These are phyloP conservation scores for Phrynocephalus guinanensis DNA, from an alignment of 2,797 vertebrate species.

Conservation along the genomic window DNA sequence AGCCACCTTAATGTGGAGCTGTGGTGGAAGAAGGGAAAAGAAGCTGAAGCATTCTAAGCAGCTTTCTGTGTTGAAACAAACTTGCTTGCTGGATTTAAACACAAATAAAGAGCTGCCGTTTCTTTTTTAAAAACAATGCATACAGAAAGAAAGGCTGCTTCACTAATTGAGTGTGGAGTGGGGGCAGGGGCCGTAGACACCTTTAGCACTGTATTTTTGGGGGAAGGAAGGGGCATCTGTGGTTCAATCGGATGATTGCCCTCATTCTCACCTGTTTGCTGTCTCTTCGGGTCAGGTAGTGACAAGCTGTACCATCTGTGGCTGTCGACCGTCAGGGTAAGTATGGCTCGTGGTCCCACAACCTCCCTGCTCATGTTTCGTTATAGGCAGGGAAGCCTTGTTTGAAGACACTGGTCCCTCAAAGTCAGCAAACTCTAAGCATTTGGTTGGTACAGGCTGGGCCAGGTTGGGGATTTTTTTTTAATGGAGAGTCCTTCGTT, in stretches of 20 bases:
- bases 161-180: neutral
- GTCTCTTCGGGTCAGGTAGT: constrained; percentile 81
- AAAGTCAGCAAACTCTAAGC: neutral
- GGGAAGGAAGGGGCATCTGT: too few species aligned
- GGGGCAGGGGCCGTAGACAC: too few species aligned
- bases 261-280: neutral
- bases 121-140: neutral
- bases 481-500: neutral
- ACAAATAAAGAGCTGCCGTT: too few species aligned
- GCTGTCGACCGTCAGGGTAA: constrained; percentile 97
- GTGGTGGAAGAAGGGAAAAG: too few species aligned
- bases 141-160: neutral
- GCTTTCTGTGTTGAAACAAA: neutral
- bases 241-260: neutral
- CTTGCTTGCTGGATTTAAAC: neutral
- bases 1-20: too few species aligned
- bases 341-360: constrained; percentile 28
- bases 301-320: constrained; percentile 96
- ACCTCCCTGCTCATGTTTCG: neutral
- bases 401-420: neutral
- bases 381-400: too few species aligned
- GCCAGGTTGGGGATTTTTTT: neutral
- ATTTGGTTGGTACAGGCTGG: neutral
- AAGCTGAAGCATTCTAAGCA: neutral
- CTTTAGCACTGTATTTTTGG: neutral